A percentile compares a stretch with the other conserved stretches of the same genome.
phyloP scores from a whole-genome alignment of 2,888 invertebrate species.

The Acanthosepion esculentum region DNA sequence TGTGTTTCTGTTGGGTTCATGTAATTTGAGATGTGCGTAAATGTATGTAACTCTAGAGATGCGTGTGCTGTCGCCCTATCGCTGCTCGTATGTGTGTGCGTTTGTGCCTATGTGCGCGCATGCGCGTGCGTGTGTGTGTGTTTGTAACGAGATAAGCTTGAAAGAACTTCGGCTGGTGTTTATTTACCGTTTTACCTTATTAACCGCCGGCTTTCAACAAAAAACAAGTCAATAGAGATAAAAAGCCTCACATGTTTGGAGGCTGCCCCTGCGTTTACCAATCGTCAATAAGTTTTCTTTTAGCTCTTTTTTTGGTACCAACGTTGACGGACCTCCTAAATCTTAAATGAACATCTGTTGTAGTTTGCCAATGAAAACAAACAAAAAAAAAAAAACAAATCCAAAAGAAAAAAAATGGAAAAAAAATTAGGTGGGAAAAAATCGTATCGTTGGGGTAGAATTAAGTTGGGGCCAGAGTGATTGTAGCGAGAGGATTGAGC shows the following conservation, averaged over 20 bases:
- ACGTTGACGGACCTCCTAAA: constrained; percentile 12
- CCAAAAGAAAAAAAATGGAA: background rate
- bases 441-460: background rate
- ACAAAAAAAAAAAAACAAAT: background rate
- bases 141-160: background rate
- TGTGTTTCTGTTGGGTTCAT: too few species aligned
- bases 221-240: constrained; percentile 11
- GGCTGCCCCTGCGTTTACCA: background rate
- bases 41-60: too few species aligned
- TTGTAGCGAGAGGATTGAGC: background rate
- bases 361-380: background rate
- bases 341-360: background rate
- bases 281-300: background rate
- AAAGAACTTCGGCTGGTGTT: background rate
- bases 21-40: too few species aligned
- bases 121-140: background rate
- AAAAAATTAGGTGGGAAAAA: background rate
- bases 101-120: background rate
- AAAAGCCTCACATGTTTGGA: background rate
- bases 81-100: background rate
- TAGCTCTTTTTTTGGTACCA: background rate
- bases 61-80: background rate
- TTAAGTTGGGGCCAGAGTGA: background rate
- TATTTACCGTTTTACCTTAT: constrained; percentile 33
- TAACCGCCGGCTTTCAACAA: background rate